Base-by-base conservation (phyloP, 1,140 invertebrate genomes). In the Hyles euphorbiae region DNA sequence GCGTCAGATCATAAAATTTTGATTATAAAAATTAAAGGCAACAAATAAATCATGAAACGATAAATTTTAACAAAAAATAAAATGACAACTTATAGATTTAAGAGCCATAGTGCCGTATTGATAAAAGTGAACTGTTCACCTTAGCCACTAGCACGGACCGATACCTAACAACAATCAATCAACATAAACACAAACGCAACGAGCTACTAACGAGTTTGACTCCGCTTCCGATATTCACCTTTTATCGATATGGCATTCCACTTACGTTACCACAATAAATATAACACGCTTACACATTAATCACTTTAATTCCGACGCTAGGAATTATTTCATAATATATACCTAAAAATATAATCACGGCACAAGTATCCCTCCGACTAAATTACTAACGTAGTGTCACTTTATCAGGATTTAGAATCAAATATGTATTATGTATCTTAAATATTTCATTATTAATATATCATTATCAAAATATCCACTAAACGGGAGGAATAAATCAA, bases 401-500 rank as follows among this genome's bases (percentile, higher is more conserved):
- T 87, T 88, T 88, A 88, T 88, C 83, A 87, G 86, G 86, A 88
- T 88, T 88, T 88, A 88, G 86, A 88, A 88, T 88, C 86, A 88
- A 88, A 87, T 88, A 88, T 88, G 86, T 88, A 87, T 88, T 88
- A 87, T 87, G 86, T 87, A 87, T 87, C 86, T 88, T 88, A 88
- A 88, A 87, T 87, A 88, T 88, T 88, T 87, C 83, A 85, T 85
- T 88, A 88, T 87, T 88, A 88, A 88, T 87, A 88, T 87, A 88
- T 88, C 84, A 88, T 88, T 88, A 88, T 88, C 86, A 88, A 88
- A 88, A 88, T 88, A 87, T 88, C 86, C 86, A 88, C 84, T 88
- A 88, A 88, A 88, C 83, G 86, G 83, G 83, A 87, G 83, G 86
- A 88, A 87, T 88, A 88, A 88, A 88, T 87, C 83, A 87, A 88